Percentiles rank a stretch among this genome's conserved stretches.
phyloP scores from a whole-genome alignment of 2,888 invertebrate species.

The Xestia rhomboidea region DNA sequence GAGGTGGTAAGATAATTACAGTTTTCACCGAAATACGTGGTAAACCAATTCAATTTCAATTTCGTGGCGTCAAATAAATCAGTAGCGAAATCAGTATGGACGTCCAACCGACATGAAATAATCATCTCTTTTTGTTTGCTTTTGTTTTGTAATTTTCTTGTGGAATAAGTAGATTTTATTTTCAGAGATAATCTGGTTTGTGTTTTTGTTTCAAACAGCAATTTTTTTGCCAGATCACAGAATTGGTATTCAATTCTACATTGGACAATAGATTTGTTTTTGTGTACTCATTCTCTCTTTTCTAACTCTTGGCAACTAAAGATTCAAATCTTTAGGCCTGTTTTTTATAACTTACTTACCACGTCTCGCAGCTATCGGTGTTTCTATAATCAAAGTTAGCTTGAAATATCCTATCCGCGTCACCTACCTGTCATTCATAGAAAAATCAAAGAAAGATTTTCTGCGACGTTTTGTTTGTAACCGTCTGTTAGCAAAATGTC shows the following conservation, averaged over 20 bases:
- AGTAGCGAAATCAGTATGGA: slow-evolving; percentile 15
- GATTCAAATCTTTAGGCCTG: neutral
- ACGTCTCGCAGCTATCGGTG: too few species aligned
- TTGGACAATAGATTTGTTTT: neutral
- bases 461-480: too few species aligned
- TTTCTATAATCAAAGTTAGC: too few species aligned
- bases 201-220: neutral
- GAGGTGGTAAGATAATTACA: slow-evolving; percentile 39
- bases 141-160: neutral
- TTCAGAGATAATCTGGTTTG: neutral
- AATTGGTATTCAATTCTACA: neutral
- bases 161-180: neutral
- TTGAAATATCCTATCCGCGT: too few species aligned
- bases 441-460: too few species aligned
- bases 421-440: too few species aligned
- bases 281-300: neutral
- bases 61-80: slow-evolving; percentile 42
- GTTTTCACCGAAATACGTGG: slow-evolving; percentile 10
- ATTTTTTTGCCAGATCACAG: too few species aligned
- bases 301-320: too few species aligned
- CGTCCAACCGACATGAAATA: slow-evolving; percentile 4
- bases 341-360: too few species aligned
- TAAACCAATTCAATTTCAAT: slow-evolving; percentile 54
- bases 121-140: neutral
- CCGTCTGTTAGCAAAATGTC: too few species aligned